Conservation (phyloP, 1,140 invertebrate genomes). For the Achroia grisella region DNA sequence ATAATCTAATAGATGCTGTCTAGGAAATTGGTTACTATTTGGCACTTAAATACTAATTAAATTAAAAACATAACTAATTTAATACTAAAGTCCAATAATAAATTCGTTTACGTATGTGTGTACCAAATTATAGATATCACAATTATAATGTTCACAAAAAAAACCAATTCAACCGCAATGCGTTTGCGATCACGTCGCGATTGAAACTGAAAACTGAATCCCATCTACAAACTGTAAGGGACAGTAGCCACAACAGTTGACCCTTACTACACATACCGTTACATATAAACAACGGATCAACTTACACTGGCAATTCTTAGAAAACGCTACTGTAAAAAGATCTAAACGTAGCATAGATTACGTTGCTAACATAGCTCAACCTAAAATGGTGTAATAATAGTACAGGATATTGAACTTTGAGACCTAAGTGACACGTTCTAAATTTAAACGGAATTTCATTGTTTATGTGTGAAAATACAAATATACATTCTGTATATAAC, state of each 20-base stretch:
- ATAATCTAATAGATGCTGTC: too few relatives aligned
- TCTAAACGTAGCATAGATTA: too few relatives aligned
- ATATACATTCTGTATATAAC: background rate
- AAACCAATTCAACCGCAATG: constrained; percentile 9
- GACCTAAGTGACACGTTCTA: background rate
- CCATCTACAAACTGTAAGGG: constrained; percentile 8
- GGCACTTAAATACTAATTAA: too few relatives aligned
- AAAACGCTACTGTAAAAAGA: background rate
- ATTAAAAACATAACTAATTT: too few relatives aligned
- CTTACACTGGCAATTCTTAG: background rate
- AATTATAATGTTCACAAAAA: too few relatives aligned
- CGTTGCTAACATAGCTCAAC: background rate
- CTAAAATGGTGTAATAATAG: background rate
- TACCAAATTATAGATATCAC: too few relatives aligned
- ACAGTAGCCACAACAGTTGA: background rate
- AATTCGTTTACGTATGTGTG: too few relatives aligned
- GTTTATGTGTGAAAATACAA: background rate
- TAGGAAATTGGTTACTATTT: too few relatives aligned
- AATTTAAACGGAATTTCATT: constrained; percentile 1
- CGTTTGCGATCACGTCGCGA: constrained; percentile 16
- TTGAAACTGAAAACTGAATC: constrained; percentile 30
- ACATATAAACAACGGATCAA: background rate
- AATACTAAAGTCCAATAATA: too few relatives aligned
- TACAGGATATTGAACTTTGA: background rate
- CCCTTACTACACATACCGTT: background rate